Evolutionary conservation across 1,140 invertebrate genomes (phyloP).

Genomic region (Anoplophora glabripennis): DNA sequence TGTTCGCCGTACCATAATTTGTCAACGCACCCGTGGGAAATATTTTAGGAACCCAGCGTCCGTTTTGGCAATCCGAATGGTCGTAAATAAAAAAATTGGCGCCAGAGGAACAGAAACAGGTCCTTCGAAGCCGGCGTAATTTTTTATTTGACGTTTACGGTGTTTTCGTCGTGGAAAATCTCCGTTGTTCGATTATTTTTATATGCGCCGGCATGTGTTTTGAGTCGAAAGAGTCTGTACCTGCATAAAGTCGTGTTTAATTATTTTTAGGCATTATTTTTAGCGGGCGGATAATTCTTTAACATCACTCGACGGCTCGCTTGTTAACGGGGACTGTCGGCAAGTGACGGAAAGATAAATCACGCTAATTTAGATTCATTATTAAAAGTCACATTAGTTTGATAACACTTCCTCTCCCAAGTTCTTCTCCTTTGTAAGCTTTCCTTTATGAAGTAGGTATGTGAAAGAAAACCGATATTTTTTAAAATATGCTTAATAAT

Average conservation of each 20-base stretch:
- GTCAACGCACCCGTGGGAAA: too few relatives aligned
- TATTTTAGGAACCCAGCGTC: too few relatives aligned
- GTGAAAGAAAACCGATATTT: too few relatives aligned
- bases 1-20: too few relatives aligned
- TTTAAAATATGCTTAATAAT: too few relatives aligned
- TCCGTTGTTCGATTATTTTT: background rate
- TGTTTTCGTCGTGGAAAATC: background rate
- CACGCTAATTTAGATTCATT: too few relatives aligned
- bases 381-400: too few relatives aligned
- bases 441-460: too few relatives aligned
- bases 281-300: background rate
- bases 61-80: conserved; percentile 3
- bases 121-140: background rate
- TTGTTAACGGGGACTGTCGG: background rate
- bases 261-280: background rate
- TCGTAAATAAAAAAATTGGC: conserved; percentile 9
- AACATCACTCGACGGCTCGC: background rate
- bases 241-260: background rate
- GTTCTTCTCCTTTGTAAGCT: too few relatives aligned
- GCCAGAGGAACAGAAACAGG: background rate
- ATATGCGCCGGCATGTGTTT: background rate
- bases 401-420: too few relatives aligned
- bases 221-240: background rate
- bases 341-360: background rate
- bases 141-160: background rate